A percentile compares a stretch with the other conserved stretches of the same genome.
Conservation (phyloP, 2,113 vertebrate species). For the Strigops habroptila region DNA sequence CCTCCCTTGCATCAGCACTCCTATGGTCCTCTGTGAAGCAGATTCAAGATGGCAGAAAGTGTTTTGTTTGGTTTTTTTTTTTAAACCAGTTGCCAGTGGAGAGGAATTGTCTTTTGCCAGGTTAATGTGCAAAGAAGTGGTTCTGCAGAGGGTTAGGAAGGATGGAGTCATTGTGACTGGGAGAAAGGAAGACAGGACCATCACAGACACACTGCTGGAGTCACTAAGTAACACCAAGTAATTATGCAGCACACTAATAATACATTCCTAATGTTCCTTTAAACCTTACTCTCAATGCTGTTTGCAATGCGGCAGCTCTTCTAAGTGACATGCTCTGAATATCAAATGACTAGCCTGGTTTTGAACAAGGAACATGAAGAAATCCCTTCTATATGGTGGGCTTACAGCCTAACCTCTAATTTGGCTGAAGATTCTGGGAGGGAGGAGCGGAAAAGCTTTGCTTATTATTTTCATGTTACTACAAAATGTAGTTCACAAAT, state of each 20-base stretch:
- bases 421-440: not conserved
- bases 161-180: not conserved
- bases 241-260: not conserved
- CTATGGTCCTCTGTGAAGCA: not conserved
- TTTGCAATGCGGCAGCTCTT: not conserved
- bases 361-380: not conserved
- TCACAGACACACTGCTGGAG: not conserved
- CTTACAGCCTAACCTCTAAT: slow-evolving; percentile 1
- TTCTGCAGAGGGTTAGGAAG: not conserved
- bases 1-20: not conserved
- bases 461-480: not conserved
- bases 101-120: not conserved
- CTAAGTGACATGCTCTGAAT: not conserved
- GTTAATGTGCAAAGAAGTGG: not conserved
- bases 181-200: not conserved
- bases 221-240: not conserved
- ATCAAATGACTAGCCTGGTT: not conserved
- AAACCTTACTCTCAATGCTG: not conserved
- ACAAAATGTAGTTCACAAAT: not conserved
- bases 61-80: not conserved
- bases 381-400: not conserved
- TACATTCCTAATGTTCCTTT: not conserved
- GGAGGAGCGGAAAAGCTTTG: not conserved
- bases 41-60: not conserved
- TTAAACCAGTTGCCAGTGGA: not conserved